Evolutionary conservation across 2,888 invertebrate species (phyloP), one percentile per base, ranked within the genome.

Genomic region (Drosophila conformis): DNA sequence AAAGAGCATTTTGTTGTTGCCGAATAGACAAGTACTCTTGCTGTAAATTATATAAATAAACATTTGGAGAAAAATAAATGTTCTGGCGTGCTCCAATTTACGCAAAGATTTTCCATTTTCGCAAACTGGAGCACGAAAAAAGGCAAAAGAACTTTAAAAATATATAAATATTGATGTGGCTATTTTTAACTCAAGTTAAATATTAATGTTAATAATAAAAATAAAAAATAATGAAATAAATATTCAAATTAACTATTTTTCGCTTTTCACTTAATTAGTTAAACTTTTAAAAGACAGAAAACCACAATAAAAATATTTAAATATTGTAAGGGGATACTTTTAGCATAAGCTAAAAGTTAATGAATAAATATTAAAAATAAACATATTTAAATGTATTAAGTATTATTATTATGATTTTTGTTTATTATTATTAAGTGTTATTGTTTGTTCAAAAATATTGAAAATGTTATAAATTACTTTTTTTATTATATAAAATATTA

Each of bases 11-110:
- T 35, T 18, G 0, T 13, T n/a, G 38, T 31, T 31, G 25, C 18
- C 42, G 54, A 42, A 51, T 40, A 3, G 3, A 2, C 8, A 35
- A 70, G 31, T 33, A 53, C 53, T n/a, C 53, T 68, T 8, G 2
- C 4, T 8, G 21, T 27, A 49, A 27, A 27, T 18, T 18, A 49
- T 10, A 11, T 49, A 29, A 31, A 6, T n/a, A 51, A 10, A 18
- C 2, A 27, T 27, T 25, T 27, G 10, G 4, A 10, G 27, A 27
- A 4, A 2, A 48, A 15, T 0, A 11, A 42, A 42, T n/a, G 11
- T 6, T n/a, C 11, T 4, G 8, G 38, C 18, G 0, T 38, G 18
- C 38, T 10, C 2, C 2, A 38, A 38, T 18, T 38, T 15, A 36
- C 7, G 2, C 15, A 7, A 36, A 7, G 0, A 15, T 36, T 36